Evolutionary conservation across 2,113 vertebrate genomes (phyloP), one percentile per base, ranked within the genome.

Genomic region (Alouatta palliata): DNA sequence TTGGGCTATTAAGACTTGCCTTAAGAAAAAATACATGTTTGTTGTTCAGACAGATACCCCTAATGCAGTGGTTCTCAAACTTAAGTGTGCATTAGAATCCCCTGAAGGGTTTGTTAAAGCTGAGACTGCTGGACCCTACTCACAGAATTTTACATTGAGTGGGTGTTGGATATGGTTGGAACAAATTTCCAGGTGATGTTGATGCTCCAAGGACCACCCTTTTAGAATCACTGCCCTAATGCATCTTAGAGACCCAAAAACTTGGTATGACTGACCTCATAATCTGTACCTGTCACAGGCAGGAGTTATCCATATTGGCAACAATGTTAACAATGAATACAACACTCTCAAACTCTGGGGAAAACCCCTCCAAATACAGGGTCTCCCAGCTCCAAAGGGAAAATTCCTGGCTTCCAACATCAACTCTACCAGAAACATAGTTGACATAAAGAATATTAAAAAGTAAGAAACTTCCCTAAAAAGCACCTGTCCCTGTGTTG

Each of bases 91-190:
- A 16, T 91, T 49, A 47, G 40, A 91, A 91, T 66, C 21, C 79
- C 14, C 58, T 32, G 37, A 68, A 79, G 20, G 71, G 76, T 17
- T 52, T 87, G 9, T 66, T 83, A 64, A 49, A 84, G 37, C 27
- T 25, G 5, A 82, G 40, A 21, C 76, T 56, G 64, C 61, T 91
- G 90, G 45, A 52, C 54, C 70, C 70, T 3, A 6, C 70, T 79
- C 35, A 77, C 70, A 88, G 77, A 61, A 76, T 61, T 93, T 95
- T 68, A 85, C 76, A 91, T 79, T 64, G 45, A 81, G 56, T 45
- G 94, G 56, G 45, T 95, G 35, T 66, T 43, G 19, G 86, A 61
- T 43, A 47, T 13, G n/a, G 66, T 14, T 35, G 61, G 12, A 82
- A 54, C 61, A 87, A 58, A 66, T 92, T 68, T 90, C 37, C 21